Evolutionary conservation across 2,113 vertebrate species (phyloP), one percentile per base, ranked within the genome.

Genomic region (Copsychus sechellarum): DNA sequence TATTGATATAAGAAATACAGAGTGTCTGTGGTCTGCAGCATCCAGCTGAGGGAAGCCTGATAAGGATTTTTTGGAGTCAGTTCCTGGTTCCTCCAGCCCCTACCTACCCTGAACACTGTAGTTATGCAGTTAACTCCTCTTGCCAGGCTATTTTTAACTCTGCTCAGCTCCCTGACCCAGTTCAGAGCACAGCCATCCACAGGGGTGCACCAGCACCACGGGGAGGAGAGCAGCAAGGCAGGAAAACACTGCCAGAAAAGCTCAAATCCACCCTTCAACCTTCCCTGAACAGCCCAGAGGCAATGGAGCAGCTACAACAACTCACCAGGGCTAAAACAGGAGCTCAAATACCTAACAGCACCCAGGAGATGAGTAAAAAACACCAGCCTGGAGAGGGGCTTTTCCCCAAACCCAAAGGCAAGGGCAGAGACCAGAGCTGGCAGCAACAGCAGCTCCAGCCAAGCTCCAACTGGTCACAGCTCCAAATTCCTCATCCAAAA

Each of bases 81-180:
- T 14, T 57, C 20, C 47, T 33, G 48, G 43, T n/a, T 72, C 29
- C 23, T 14, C 3, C 5, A 78, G 78, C 38, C 74, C 60, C 18
- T 29, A 20, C 26, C 38, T 56, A 3, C 79, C 74, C 64, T 5
- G 33, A 76, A 1, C 29, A 20, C 53, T 3, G 53, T 1, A 40
- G 57, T 45, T 65, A 10, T 20, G 86, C 86, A 73, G 93, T 54
- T 26, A 29, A 36, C 47, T 62, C 5, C 1, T 11, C 72, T 11
- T 81, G 64, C 77, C 67, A 33, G 26, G 93, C 70, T 96, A 96
- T 95, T 96, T 94, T 92, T 91, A 83, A n/a, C 38, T 57, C 11
- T 7, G 31, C 80, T 57, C 86, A 96, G 91, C 89, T 94, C 89
- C 93, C 95, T 94, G 95, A 92, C 95, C 96, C 93, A 96, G 81